Evolutionary conservation across 2,888 invertebrate species (phyloP), one percentile per base, ranked within the genome.

Genomic region (Conus canariensis): DNA sequence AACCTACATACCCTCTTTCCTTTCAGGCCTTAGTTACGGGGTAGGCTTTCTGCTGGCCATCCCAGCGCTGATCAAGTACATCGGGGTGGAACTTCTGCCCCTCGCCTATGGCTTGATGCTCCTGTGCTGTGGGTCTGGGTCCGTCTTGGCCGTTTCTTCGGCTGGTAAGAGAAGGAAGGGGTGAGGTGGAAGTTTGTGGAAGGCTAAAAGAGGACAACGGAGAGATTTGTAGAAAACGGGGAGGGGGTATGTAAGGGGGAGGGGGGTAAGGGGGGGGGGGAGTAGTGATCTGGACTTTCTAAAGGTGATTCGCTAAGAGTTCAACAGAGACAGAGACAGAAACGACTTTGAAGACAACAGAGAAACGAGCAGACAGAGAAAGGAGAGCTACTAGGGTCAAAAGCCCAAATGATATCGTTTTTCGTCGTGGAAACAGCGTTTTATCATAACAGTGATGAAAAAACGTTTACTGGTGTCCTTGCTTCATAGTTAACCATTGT

Each of bases 31-130:
- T 19, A 58, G 56, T 58, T 83, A 88, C 90, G 30, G 91, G 88
- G 70, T 90, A 88, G 45, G 88, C 88, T 19, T 90, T 88, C 9
- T 90, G 86, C 74, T 90, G 90, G 16, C 85, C 88, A 67, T 88
- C 87, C 91, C 88, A 87, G 80, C 88, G 88, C 91, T 90, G 90
- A 88, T 59, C 87, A 60, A 10, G 14, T 22, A 22, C 16, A 45
- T n/a, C 25, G 60, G 74, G 9, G 67, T n/a, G 45, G 19, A 70
- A 0, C 70, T 56, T 12, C 10, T 67, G 22, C 70, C 70, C 12
- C 45, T 77, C 45, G 45, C n/a, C 60, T 59, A 82, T 59, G 70
- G 82, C 30, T 56, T 45, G 64, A 10, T 87, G 87, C 87, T 87
- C 83, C 77, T 87, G 25, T 70, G 64, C 64, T 56, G 82, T 83